These are phyloP conservation scores for Archilochus colubris DNA, from an alignment of 2,113 vertebrate genomes.

Conservation along the genomic window DNA sequence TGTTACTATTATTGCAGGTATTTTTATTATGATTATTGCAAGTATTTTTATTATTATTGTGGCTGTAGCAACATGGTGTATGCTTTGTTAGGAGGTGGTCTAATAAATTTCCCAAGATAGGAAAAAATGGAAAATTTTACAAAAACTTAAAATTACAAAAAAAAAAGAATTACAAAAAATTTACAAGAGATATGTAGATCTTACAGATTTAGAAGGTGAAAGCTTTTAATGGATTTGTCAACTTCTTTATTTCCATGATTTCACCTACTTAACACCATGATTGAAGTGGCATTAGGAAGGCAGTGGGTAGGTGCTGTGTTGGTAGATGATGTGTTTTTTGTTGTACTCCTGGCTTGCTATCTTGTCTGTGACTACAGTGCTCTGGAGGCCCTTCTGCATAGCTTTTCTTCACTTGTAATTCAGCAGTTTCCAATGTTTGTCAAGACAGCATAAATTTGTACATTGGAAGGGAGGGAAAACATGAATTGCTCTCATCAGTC, in stretches of 20 bases:
- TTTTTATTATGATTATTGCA: background rate
- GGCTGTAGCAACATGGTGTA: background rate
- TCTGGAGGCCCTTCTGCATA: background rate
- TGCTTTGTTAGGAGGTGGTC: slow-evolving; percentile 26
- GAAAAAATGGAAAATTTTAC: background rate
- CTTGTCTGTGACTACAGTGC: background rate
- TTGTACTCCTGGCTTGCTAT: background rate
- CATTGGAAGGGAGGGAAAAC: background rate
- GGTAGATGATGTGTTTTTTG: background rate
- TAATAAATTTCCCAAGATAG: slow-evolving; percentile 5
- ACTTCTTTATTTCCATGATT: background rate
- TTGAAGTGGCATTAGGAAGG: background rate
- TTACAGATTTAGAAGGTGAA: background rate
- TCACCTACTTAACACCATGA: background rate
- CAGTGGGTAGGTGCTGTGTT: background rate
- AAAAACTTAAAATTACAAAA: no score
- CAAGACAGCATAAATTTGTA: background rate
- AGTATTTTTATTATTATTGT: background rate
- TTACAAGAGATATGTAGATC: background rate
- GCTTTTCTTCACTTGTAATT: background rate
- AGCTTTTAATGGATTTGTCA: background rate
- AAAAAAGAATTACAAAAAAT: background rate
- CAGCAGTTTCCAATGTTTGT: background rate
- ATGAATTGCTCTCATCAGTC: rapidly evolving
- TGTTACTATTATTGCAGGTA: background rate